Conservation (phyloP, 1,140 invertebrate species). For the Drosophila dunni region DNA sequence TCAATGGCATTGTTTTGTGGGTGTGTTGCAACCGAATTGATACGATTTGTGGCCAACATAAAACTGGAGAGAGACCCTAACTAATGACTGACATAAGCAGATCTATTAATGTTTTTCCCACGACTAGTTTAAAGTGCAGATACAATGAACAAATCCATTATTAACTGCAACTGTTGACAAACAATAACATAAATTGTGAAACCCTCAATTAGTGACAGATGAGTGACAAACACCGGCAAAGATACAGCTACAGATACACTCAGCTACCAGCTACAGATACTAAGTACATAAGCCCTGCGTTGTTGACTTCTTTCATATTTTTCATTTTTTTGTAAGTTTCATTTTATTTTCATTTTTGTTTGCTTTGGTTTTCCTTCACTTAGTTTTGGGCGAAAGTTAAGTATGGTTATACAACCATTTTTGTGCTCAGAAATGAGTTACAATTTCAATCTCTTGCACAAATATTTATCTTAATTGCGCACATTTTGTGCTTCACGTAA, state of each 20-base stretch:
- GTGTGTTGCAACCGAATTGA: constrained; percentile 11
- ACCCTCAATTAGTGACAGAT: constrained; percentile 39
- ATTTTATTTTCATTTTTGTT: constrained; percentile 16
- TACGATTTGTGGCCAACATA: constrained; percentile 7
- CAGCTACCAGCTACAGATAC: constrained; percentile 25
- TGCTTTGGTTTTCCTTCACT: constrained; percentile 21
- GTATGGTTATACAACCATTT: constrained; percentile 20
- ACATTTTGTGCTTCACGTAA: constrained; percentile 23
- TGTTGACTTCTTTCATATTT: constrained; percentile 11
- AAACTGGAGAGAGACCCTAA: neutral
- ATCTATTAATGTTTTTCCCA: constrained; percentile 22
- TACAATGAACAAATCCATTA: constrained; percentile 15
- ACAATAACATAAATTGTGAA: constrained; percentile 29
- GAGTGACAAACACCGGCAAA: constrained; percentile 17
- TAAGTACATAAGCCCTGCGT: constrained; percentile 20
- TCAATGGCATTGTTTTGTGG: constrained; percentile 24
- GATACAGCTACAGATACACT: constrained; percentile 22
- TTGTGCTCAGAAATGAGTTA: neutral
- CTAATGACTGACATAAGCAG: constrained; percentile 21
- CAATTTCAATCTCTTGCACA: constrained; percentile 36
- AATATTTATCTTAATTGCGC: constrained; percentile 42
- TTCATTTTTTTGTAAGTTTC: constrained; percentile 2
- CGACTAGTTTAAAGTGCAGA: constrained; percentile 1
- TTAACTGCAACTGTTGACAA: constrained; percentile 34
- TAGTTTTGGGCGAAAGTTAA: constrained; percentile 33